phyloP scores from a whole-genome alignment of 2,113 vertebrate species.

The Bombycilla garrulus region DNA sequence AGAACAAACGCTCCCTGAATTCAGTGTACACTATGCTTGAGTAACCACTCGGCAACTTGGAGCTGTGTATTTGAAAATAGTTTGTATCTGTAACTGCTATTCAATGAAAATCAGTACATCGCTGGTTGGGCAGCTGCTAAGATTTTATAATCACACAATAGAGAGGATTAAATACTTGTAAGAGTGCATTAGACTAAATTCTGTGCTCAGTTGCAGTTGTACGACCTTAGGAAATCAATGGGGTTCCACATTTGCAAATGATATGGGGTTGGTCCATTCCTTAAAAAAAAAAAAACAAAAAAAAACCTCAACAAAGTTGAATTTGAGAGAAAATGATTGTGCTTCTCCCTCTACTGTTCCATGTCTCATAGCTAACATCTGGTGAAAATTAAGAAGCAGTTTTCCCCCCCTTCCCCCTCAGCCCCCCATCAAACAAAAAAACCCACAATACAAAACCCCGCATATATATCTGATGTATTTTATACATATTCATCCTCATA shows the following conservation, averaged over 20 bases:
- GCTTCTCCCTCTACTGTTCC: slow-evolving; percentile 42
- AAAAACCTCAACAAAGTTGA: not conserved
- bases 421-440: slow-evolving; percentile 24
- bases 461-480: slow-evolving; percentile 64
- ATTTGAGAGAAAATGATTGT: slow-evolving; percentile 14
- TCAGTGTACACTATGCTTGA: not conserved
- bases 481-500: slow-evolving; percentile 74
- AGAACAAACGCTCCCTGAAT: not conserved
- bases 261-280: not conserved
- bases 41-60: not conserved
- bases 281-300: not conserved
- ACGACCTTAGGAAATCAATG: slow-evolving; percentile 19
- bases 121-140: slow-evolving; percentile 22
- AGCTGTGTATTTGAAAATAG: slow-evolving; percentile 19
- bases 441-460: slow-evolving; percentile 22
- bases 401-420: not conserved
- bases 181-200: slow-evolving; percentile 39
- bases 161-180: slow-evolving; percentile 52
- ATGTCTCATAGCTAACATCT: slow-evolving; percentile 38
- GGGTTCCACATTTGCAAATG: slow-evolving; percentile 46
- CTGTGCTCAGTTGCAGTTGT: slow-evolving; percentile 18
- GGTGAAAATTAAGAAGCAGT: slow-evolving; percentile 44
- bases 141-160: slow-evolving; percentile 52
- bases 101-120: slow-evolving; percentile 44
- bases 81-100: slow-evolving; percentile 42